Percentiles rank a stretch among this genome's conserved stretches.
phyloP scores from a whole-genome alignment of 2,113 vertebrate genomes.

The human region DNA sequence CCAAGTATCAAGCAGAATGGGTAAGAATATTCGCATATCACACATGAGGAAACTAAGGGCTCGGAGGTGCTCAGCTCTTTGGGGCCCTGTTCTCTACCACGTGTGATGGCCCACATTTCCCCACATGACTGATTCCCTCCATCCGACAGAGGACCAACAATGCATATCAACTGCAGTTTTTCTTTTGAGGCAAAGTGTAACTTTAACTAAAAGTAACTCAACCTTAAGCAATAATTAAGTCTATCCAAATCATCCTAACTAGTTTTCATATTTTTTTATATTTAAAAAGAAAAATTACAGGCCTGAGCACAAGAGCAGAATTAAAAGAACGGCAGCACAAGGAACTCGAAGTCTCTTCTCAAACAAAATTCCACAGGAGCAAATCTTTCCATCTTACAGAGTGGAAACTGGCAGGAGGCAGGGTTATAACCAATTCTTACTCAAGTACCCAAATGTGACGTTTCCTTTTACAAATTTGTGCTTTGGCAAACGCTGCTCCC shows the following conservation, averaged over 20 bases:
- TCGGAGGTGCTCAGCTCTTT: background rate
- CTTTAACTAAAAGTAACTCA: conserved; percentile 56
- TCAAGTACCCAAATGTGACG: background rate
- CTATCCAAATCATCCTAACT: conserved; percentile 44
- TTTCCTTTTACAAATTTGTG: conserved; percentile 42
- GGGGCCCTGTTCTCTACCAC: background rate
- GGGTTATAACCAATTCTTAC: background rate
- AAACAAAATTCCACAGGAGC: background rate
- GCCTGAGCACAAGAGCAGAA: conserved; percentile 20
- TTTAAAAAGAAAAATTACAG: conserved; percentile 14
- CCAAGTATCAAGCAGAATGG: conserved; percentile 38
- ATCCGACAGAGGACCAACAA: background rate
- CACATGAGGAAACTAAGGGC: background rate
- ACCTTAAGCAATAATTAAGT: conserved; percentile 26
- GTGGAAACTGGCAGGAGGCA: background rate
- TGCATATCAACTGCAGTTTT: conserved; percentile 10
- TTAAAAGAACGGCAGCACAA: background rate
- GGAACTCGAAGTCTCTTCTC: background rate
- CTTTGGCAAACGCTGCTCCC: conserved; percentile 36
- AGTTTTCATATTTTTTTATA: background rate
- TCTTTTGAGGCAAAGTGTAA: conserved; percentile 10
- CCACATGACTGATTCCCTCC: background rate
- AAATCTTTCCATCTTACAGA: background rate
- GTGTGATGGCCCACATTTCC: background rate
- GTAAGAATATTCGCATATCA: conserved; percentile 26